Conservation (phyloP, 2,797 vertebrate species). For the Catharus ustulatus region DNA sequence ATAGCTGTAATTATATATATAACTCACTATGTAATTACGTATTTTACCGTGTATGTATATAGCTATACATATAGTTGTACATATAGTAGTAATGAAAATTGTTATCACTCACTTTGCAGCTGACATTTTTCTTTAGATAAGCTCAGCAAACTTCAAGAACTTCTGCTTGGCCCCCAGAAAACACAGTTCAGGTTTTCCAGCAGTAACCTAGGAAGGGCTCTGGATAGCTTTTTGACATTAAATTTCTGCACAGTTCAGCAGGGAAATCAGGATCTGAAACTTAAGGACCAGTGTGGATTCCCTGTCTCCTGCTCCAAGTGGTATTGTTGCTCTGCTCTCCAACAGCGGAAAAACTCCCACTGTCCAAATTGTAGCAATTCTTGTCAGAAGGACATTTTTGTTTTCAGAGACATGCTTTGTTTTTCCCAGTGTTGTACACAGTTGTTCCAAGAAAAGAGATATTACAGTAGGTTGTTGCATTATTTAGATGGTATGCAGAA, state of each 20-base stretch:
- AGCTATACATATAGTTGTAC: background rate
- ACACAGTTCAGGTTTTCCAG: background rate
- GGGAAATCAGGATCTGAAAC: background rate
- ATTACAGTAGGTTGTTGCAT: background rate
- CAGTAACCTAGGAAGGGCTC: background rate
- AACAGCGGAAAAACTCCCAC: background rate
- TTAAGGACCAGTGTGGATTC: background rate
- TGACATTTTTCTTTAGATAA: background rate
- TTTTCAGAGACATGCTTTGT: background rate
- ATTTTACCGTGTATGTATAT: background rate
- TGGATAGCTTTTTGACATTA: background rate
- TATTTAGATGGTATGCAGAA: conserved; percentile 21
- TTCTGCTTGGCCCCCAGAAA: background rate
- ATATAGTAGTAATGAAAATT: background rate
- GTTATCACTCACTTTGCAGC: background rate
- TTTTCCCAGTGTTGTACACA: background rate
- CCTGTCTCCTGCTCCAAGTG: background rate
- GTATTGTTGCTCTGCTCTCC: background rate
- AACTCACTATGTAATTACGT: background rate
- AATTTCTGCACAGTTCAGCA: background rate
- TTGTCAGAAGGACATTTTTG: background rate
- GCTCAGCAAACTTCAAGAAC: background rate
- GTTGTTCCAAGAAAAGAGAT: background rate
- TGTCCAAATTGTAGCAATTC: background rate
- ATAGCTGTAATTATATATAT: background rate